These are phyloP conservation scores for Caenorhabditis uteleia DNA, from an alignment of 2,888 invertebrate species.

Conservation along the genomic window DNA sequence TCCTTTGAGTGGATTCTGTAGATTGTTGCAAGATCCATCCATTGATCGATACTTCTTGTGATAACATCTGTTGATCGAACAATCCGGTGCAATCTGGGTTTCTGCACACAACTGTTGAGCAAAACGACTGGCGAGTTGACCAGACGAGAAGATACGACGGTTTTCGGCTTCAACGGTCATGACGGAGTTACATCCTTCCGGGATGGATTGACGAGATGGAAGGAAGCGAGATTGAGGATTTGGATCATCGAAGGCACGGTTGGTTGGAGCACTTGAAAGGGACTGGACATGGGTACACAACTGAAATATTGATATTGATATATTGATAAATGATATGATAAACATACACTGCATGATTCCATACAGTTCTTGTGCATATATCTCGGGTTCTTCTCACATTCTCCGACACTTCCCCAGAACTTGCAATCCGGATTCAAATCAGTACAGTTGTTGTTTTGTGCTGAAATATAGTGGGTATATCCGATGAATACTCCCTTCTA, in stretches of 20 bases:
- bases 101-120: conserved; percentile 25
- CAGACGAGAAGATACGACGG: conserved; percentile 20
- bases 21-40: conserved; percentile 94
- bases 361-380: conserved; percentile 62
- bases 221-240: no score
- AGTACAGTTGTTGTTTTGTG: no score
- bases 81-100: conserved; percentile 41
- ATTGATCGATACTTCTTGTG: conserved; percentile 79
- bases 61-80: conserved; percentile 62
- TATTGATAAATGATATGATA: no score
- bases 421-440: no score
- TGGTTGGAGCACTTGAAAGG: background rate
- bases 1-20: conserved; percentile 80
- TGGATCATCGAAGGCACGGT: conserved; percentile 7
- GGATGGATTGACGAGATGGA: conserved; percentile 19
- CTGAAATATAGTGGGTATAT: no score
- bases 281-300: no score
- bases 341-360: background rate
- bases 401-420: conserved; percentile 57
- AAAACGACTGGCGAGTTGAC: conserved; percentile 18
- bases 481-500: no score
- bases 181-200: conserved; percentile 43
- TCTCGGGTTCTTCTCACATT: conserved; percentile 59
- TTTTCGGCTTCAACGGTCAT: conserved; percentile 41
- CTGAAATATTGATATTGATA: conserved; percentile 5